A percentile compares a stretch with the other conserved stretches of the same genome.
phyloP scores from a whole-genome alignment of 1,140 invertebrate genomes.

The Caenorhabditis latens region DNA sequence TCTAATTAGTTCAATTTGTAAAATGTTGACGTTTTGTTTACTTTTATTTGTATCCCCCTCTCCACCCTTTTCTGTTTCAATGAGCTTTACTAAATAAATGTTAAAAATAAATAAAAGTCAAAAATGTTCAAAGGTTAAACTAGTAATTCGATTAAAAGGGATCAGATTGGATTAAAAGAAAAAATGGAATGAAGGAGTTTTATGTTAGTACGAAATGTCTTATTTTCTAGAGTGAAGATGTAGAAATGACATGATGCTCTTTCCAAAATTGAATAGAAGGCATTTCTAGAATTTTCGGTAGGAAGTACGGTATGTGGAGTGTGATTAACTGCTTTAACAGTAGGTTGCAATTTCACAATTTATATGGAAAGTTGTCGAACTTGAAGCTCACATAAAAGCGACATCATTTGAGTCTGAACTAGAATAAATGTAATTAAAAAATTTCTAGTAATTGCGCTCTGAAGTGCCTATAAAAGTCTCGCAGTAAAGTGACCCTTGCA shows the following conservation, averaged over 20 bases:
- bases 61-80: not conserved
- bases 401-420: too few species aligned
- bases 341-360: too few species aligned
- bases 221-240: not conserved
- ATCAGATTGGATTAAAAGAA: not conserved
- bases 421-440: too few species aligned
- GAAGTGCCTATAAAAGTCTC: too few species aligned
- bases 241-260: not conserved
- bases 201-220: not conserved
- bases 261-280: too few species aligned
- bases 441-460: too few species aligned
- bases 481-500: too few species aligned
- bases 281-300: too few species aligned
- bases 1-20: constrained; percentile 33
- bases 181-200: not conserved
- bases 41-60: not conserved
- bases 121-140: constrained; percentile 16
- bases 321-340: too few species aligned
- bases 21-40: not conserved
- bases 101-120: not conserved
- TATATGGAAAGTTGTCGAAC: too few species aligned
- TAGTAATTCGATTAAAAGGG: constrained; percentile 12
- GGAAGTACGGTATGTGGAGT: too few species aligned
- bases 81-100: not conserved
- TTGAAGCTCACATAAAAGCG: too few species aligned